Base-by-base conservation (phyloP, 2,113 vertebrate species). In the Ornithorhynchus anatinus region DNA sequence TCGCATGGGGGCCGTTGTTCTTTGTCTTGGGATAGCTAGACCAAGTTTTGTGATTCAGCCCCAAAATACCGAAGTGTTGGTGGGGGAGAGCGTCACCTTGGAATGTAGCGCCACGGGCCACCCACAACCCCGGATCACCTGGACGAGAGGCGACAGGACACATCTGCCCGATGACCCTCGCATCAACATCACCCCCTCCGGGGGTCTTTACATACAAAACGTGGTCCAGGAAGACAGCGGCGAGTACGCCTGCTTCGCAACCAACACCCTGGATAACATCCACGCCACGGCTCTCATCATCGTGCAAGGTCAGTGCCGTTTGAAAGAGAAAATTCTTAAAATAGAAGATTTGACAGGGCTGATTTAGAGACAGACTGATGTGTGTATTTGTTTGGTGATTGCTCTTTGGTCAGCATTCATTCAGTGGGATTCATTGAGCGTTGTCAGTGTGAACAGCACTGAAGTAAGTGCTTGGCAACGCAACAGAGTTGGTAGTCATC, bases 41-140 rank as follows among this genome's bases (percentile, higher is more conserved):
- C 97, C 97, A 29, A 95, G 95, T 84, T 99, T 99, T 69, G 97
- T 99, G 75, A 99, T 99, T 86, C 97, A 98, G 70, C 98, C 98
- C 0, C 97, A 98, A 92, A 99, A 98, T 87, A 99, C 98, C 0
- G 98, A 99, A 87, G 98, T 99, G 44, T 89, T 99, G 72, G 95
- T 99, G 25, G 98, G 97, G 8, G 96, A 99, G 88, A 97, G 98
- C 0, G 96, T 99, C 67, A 99, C 98, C 1, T 79, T 99, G 84
- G 98, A 99, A 82, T 99, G 98, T 88, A 99, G 98, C 0, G 96
- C 98, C 53, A 91, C 96, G 0, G 98, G 97, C 13, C 97, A 99
- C 72, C 98, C 98, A 1, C 94, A 94, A 22, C 98, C 98, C 0
- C 88, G 91, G 2, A 94, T 99, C 45, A 92, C 95, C 19, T 99